Conservation (phyloP, 2,797 vertebrate species). For the Gymnodraco acuticeps region DNA sequence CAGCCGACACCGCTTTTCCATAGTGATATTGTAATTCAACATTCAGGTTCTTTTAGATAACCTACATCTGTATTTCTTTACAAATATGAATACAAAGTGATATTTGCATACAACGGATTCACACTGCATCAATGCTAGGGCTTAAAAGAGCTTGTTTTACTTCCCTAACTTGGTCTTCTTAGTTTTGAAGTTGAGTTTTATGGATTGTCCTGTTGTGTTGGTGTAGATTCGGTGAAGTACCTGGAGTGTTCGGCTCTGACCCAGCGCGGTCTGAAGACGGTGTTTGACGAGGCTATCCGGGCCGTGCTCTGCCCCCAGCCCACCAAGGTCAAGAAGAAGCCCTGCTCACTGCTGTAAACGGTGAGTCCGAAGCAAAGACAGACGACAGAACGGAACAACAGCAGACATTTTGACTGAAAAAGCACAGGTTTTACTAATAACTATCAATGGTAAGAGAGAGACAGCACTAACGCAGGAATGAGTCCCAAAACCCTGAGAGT, state of each 20-base stretch:
- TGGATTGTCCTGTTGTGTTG: neutral
- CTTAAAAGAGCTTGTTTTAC: no score
- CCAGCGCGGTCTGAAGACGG: no score
- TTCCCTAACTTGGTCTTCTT: no score
- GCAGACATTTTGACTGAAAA: neutral
- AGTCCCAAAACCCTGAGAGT: no score
- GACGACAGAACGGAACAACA: neutral
- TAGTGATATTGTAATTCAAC: no score
- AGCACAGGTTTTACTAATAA: neutral
- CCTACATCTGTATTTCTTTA: no score
- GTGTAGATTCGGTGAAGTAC: constrained; percentile 86
- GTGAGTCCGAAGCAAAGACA: constrained; percentile 21
- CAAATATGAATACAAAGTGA: no score
- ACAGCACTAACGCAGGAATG: neutral
- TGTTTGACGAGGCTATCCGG: constrained; percentile 88
- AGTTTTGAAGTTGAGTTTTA: neutral
- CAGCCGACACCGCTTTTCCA: no score
- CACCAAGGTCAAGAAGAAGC: constrained; percentile 86
- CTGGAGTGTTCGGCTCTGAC: constrained; percentile 90
- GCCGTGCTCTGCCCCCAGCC: constrained; percentile 94
- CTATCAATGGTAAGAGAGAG: neutral
- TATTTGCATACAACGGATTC: no score
- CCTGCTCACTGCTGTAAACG: constrained; percentile 87
- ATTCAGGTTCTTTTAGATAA: no score
- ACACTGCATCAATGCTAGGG: no score